Evolutionary conservation across 2,888 invertebrate genomes (phyloP), one percentile per base, ranked within the genome.

Genomic region (Xiphydria camelus): DNA sequence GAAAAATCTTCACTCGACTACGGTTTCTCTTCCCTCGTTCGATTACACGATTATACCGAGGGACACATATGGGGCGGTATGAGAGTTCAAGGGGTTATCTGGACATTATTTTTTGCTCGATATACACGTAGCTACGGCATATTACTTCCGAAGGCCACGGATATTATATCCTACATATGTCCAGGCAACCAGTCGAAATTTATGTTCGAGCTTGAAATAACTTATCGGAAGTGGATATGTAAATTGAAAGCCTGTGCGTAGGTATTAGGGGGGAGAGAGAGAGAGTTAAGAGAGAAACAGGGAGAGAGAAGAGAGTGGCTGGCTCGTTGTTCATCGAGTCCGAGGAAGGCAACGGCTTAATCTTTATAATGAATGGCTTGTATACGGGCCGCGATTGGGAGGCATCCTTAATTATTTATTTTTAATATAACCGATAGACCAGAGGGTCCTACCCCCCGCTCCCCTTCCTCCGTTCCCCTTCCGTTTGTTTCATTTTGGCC

Each of bases 401-500:
- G 26, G 38, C 47, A 34, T 42, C 31, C 37, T 59, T 56, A 60
- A 62, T 62, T 62, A 61, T 62, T 57, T 59, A 53, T 59, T 59
- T 59, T 53, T 53, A 41, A 47, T 47, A 42, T 47, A 19, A n/a
- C 20, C 20, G 47, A 47, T 47, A 42, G 42, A n/a, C n/a, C 47
- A 25, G 37, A 35, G 25, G 34, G 41, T 41, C 41, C 29, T 39
- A 12, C 7, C n/a, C 6, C 7, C 19, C 12, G 17, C 31, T 12
- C n/a, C 6, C 17, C n/a, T n/a, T n/a, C n/a, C n/a, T n/a, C n/a
- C n/a, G n/a, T n/a, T n/a, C n/a, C n/a, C n/a, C n/a, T n/a, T n/a
- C n/a, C n/a, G n/a, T n/a, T n/a, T n/a, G 12, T 29, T 14, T 29
- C 12, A 29, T 14, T 29, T 29, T 14, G 12, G 10, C 14, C 31